These are phyloP conservation scores for Aquatica leii DNA, from an alignment of 2,888 invertebrate genomes.

Conservation along the genomic window DNA sequence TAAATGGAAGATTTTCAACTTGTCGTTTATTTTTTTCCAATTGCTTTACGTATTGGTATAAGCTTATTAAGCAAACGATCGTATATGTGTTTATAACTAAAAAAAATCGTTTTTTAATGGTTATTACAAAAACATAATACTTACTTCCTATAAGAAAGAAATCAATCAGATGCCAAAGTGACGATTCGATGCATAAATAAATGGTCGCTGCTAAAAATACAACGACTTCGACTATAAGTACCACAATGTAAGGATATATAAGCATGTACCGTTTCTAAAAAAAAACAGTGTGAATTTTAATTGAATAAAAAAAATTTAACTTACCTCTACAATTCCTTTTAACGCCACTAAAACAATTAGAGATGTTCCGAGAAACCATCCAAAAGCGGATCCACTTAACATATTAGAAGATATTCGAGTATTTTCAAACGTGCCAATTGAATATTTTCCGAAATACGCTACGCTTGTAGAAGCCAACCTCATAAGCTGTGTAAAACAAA, in stretches of 20 bases:
- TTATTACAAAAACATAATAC: too few species aligned
- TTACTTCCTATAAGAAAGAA: slow-evolving; percentile 2
- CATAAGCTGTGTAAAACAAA: too few species aligned
- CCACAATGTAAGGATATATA: slow-evolving; percentile 14
- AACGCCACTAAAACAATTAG: not conserved
- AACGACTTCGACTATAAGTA: slow-evolving; percentile 9
- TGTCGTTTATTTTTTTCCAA: too few species aligned
- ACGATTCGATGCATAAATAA: not conserved
- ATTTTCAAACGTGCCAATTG: not conserved
- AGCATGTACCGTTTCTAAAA: slow-evolving; percentile 19
- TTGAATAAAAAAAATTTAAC: not conserved
- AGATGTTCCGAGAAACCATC: not conserved
- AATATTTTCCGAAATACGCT: not conserved
- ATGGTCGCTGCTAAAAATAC: not conserved
- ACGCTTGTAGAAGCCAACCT: not conserved
- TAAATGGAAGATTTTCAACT: too few species aligned
- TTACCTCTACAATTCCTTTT: not conserved
- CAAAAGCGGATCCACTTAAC: not conserved
- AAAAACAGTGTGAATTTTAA: not conserved
- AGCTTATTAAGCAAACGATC: too few species aligned
- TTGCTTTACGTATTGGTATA: too few species aligned
- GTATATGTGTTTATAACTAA: too few species aligned
- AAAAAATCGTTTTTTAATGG: too few species aligned
- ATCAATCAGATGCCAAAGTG: slow-evolving; percentile 6
- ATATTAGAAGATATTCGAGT: not conserved